Conservation (phyloP, 2,888 invertebrate species). For the Anarsia innoxiella region DNA sequence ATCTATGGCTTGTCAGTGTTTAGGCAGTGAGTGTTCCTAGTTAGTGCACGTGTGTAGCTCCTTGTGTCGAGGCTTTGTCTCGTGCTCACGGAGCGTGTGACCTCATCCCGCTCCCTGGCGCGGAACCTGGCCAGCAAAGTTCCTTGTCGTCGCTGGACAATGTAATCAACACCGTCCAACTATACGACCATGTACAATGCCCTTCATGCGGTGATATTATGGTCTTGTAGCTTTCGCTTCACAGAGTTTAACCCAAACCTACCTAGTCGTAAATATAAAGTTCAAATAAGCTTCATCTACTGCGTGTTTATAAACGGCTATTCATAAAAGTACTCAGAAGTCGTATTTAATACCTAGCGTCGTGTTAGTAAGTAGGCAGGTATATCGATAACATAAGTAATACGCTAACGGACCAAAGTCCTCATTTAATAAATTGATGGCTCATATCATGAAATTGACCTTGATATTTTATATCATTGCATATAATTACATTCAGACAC, state of each 20-base stretch:
- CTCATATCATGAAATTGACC: slow-evolving; percentile 19
- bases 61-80: slow-evolving; percentile 41
- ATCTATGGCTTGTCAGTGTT: not conserved
- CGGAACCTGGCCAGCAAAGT: slow-evolving; percentile 52
- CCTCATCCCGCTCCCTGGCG: slow-evolving; percentile 50
- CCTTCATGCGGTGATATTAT: no score
- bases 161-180: slow-evolving; percentile 57
- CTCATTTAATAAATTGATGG: slow-evolving; percentile 26
- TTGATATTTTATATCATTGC: slow-evolving; percentile 15
- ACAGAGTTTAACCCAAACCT: no score
- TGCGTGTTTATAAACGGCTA: no score
- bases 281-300: no score
- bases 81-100: slow-evolving; percentile 58
- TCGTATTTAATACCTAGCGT: no score
- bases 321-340: no score
- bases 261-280: no score
- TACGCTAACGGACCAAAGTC: slow-evolving; percentile 19
- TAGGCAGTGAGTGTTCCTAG: slow-evolving; percentile 3
- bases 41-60: slow-evolving; percentile 21
- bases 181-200: not conserved
- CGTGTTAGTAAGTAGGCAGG: no score
- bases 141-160: slow-evolving; percentile 11
- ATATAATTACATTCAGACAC: no score
- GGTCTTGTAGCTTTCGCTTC: no score
- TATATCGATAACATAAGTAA: not conserved